Evolutionary conservation across 2,113 vertebrate genomes (phyloP).

Genomic region (Perca fluviatilis): DNA sequence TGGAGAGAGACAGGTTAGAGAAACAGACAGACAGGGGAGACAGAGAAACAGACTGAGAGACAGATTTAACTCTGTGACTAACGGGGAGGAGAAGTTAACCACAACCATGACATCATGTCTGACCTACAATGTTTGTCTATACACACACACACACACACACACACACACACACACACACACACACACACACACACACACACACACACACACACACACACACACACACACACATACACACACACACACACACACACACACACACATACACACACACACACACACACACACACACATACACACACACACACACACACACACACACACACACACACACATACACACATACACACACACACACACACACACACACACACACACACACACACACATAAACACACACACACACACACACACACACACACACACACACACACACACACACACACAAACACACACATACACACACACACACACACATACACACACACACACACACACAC

Average conservation of each 20-base stretch:
- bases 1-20: not conserved
- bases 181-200: too few relatives aligned
- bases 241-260: too few relatives aligned
- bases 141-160: conserved; percentile 1
- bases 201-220: too few relatives aligned
- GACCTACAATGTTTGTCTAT: not conserved
- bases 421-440: too few relatives aligned
- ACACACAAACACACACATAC: too few relatives aligned
- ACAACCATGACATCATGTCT: conserved; percentile 61
- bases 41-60: conserved; percentile 16
- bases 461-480: too few relatives aligned
- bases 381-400: not conserved
- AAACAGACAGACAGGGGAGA: conserved; percentile 17
- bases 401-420: not conserved
- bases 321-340: conserved; percentile 3
- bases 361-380: not conserved
- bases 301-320: conserved; percentile 18
- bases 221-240: too few relatives aligned
- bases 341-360: conserved; percentile 31
- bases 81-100: conserved; percentile 24
- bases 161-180: not conserved
- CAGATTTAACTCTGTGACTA: too few relatives aligned
- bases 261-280: not conserved
- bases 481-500: too few relatives aligned
- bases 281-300: conserved; percentile 1